Conservation (phyloP, 2,797 vertebrate species). For the Podarcis lilfordi region DNA sequence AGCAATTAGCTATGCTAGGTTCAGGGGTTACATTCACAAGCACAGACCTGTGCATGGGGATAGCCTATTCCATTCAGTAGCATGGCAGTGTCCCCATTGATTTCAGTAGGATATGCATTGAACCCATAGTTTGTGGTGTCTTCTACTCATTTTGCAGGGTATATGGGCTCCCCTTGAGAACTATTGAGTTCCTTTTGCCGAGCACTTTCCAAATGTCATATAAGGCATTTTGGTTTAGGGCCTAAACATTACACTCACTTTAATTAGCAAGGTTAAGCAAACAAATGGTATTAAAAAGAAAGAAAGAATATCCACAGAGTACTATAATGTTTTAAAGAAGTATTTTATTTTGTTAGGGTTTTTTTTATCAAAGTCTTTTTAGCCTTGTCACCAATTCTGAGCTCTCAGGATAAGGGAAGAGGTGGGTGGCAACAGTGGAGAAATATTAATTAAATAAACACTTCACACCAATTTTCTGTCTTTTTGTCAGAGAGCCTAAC, state of each 20-base stretch:
- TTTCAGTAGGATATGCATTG: not conserved
- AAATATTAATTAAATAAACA: constrained; percentile 25
- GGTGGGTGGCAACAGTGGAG: not conserved
- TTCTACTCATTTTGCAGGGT: not conserved
- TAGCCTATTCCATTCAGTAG: not conserved
- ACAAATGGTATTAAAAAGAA: no score
- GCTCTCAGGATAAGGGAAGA: not conserved
- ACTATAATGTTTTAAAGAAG: not conserved
- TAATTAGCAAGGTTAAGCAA: not conserved
- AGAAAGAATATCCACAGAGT: not conserved
- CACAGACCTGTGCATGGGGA: not conserved
- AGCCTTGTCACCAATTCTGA: not conserved
- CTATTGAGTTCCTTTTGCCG: not conserved
- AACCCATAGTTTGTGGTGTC: not conserved
- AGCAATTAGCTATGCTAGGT: not conserved
- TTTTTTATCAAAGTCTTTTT: not conserved
- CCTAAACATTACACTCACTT: not conserved
- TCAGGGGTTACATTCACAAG: not conserved
- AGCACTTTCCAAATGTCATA: not conserved
- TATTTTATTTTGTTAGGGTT: not conserved
- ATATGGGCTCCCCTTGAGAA: not conserved
- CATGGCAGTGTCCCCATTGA: not conserved
- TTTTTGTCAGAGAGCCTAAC: constrained; percentile 22
- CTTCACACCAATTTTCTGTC: constrained; percentile 31
- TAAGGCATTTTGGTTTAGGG: not conserved